phyloP scores from a whole-genome alignment of 2,113 vertebrate genomes.

The Chaenocephalus aceratus region DNA sequence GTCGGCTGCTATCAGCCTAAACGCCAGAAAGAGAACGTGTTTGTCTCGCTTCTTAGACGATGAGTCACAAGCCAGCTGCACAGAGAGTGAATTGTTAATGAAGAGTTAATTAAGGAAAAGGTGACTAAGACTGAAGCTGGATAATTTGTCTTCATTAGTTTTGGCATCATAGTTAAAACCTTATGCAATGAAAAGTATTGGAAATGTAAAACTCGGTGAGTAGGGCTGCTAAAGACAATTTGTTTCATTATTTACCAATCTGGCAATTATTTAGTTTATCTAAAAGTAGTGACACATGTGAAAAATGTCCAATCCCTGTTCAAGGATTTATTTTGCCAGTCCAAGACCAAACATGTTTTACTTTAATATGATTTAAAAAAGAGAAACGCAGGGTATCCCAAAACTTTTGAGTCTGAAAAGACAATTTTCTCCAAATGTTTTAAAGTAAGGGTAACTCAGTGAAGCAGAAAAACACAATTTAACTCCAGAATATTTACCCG shows the following conservation, averaged over 20 bases:
- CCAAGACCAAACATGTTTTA: too few relatives aligned
- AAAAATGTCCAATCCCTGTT: too few relatives aligned
- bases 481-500: conserved; percentile 83
- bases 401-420: neutral
- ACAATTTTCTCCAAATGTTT: too few relatives aligned
- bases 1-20: conserved; percentile 9
- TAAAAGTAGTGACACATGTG: too few relatives aligned
- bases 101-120: conserved; percentile 33
- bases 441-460: neutral
- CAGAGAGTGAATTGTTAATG: conserved; percentile 12
- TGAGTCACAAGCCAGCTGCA: conserved; percentile 30
- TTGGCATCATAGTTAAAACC: neutral
- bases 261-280: too few relatives aligned
- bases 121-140: conserved; percentile 25
- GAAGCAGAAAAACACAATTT: neutral
- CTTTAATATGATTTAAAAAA: too few relatives aligned
- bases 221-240: too few relatives aligned
- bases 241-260: too few relatives aligned
- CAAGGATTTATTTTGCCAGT: too few relatives aligned
- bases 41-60: conserved; percentile 20
- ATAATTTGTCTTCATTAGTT: conserved; percentile 9
- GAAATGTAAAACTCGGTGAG: neutral
- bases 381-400: too few relatives aligned
- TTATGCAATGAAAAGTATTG: neutral
- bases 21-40: conserved; percentile 11